Conservation (phyloP, 2,797 vertebrate genomes). For the Threskiornis aethiopicus region DNA sequence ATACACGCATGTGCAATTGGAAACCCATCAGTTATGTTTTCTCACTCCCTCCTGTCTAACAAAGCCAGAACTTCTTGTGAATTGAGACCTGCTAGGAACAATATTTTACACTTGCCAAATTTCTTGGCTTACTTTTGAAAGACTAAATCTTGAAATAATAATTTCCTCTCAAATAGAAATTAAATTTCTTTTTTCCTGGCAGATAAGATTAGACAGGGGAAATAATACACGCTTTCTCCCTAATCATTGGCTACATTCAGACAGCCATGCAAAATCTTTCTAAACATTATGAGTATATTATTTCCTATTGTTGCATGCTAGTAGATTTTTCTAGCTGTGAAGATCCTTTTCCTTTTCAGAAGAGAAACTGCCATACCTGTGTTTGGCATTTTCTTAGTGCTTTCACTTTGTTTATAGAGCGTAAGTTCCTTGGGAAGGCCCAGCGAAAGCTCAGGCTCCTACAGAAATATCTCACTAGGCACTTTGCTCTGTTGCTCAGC, state of each 20-base stretch:
- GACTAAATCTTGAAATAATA: background rate
- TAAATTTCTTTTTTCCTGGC: background rate
- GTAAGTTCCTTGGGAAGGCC: background rate
- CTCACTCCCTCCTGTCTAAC: background rate
- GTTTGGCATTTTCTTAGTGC: background rate
- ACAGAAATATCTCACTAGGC: background rate
- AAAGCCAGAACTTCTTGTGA: background rate
- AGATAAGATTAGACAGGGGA: background rate
- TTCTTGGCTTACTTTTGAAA: background rate
- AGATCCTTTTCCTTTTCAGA: background rate
- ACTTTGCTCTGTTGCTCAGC: rapidly evolving
- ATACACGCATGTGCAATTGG: background rate
- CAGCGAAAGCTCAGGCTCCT: background rate
- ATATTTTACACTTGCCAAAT: background rate
- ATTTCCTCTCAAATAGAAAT: background rate
- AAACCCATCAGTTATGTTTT: background rate
- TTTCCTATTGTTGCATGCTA: background rate
- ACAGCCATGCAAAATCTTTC: background rate
- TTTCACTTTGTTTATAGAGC: background rate
- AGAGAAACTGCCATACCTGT: background rate
- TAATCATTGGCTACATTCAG: background rate
- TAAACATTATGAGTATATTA: rapidly evolving
- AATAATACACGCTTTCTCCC: background rate
- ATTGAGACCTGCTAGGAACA: background rate
- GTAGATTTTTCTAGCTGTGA: background rate